These are phyloP conservation scores for Anneissia japonica DNA, from an alignment of 35 echinoderm and acorn worm genomes.

Conservation along the genomic window DNA sequence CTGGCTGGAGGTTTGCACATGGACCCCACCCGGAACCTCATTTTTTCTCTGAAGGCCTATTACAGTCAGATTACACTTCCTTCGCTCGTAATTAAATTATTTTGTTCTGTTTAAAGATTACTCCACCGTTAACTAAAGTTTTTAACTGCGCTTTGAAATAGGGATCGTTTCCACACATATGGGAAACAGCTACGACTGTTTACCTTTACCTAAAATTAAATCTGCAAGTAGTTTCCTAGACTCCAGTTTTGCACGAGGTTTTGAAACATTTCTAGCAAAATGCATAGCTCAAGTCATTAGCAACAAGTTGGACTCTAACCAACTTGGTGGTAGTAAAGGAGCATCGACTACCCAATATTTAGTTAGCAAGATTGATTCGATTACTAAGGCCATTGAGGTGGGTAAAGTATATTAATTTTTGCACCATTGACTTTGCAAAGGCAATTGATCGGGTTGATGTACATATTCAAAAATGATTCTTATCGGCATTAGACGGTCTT, in stretches of 20 bases:
- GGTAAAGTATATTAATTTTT: neutral
- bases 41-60: too few relatives aligned
- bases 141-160: neutral
- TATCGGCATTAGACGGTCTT: neutral
- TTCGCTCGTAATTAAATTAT: too few relatives aligned
- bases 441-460: neutral
- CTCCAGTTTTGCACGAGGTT: constrained; percentile 3
- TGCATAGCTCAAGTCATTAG: constrained; percentile 2
- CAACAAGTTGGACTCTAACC: neutral
- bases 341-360: neutral
- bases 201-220: constrained; percentile 11
- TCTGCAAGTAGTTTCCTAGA: neutral
- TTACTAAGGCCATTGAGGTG: neutral
- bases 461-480: neutral
- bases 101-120: constrained; percentile 1
- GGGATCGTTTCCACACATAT: neutral
- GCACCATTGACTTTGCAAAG: neutral
- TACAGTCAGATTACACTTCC: too few relatives aligned
- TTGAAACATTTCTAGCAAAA: constrained; percentile 13
- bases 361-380: neutral
- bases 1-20: too few relatives aligned
- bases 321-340: constrained; percentile 7
- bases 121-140: constrained; percentile 3
- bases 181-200: constrained; percentile 22
- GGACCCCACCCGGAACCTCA: too few relatives aligned